These are phyloP conservation scores for Chaunax sp. DNA, from an alignment of 2,797 vertebrate species.

Conservation along the genomic window DNA sequence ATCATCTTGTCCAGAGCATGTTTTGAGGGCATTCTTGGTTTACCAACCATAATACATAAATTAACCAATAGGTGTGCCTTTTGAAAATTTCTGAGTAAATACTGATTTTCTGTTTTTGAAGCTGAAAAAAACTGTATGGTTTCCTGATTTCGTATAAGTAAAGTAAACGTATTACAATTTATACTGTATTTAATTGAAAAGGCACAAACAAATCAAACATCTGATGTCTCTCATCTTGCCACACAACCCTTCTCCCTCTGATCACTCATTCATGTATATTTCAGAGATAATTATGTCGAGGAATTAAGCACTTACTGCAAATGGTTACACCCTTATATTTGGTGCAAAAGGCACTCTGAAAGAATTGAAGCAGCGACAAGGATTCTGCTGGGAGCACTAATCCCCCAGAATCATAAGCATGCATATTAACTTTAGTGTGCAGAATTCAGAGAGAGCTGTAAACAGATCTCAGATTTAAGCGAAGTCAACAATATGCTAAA, in stretches of 20 bases:
- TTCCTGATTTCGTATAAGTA: too few species aligned
- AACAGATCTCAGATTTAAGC: constrained; percentile 31
- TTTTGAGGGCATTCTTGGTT: too few species aligned
- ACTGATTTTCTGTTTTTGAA: too few species aligned
- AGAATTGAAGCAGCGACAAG: constrained; percentile 33
- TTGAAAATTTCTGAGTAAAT: too few species aligned
- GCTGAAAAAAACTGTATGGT: too few species aligned
- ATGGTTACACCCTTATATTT: constrained; percentile 11
- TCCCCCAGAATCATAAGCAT: constrained; percentile 41
- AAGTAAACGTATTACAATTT: too few species aligned
- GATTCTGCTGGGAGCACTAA: constrained; percentile 38
- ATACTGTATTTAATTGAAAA: constrained; percentile 24
- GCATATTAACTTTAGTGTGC: constrained; percentile 35
- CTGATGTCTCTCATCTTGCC: neutral
- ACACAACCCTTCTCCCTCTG: neutral
- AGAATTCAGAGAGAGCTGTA: constrained; percentile 24
- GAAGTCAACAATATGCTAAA: constrained; percentile 28
- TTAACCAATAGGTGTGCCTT: too few species aligned
- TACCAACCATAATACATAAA: too few species aligned
- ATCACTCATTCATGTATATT: constrained; percentile 25
- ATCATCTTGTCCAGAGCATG: too few species aligned
- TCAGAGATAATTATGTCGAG: constrained; percentile 3
- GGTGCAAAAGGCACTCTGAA: constrained; percentile 17
- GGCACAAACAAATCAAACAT: constrained; percentile 21
- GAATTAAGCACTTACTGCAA: constrained; percentile 14